These are phyloP conservation scores for Catharus fuscescens DNA, from an alignment of 2,113 vertebrate species.

Conservation along the genomic window DNA sequence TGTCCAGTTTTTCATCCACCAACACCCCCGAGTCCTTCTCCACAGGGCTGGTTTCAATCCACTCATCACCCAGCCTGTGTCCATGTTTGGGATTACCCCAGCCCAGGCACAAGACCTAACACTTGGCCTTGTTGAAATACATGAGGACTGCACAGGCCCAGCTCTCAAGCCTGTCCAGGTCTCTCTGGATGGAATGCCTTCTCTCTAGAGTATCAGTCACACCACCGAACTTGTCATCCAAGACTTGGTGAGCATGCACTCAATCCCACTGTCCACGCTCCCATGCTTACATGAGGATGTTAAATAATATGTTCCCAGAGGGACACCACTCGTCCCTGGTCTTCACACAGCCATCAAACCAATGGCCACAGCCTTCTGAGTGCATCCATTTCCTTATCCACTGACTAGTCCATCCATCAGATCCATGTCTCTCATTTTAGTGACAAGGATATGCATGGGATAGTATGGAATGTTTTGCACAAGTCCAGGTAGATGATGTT, in stretches of 20 bases:
- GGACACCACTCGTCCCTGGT: neutral
- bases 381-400: neutral
- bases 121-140: neutral
- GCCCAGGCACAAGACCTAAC: neutral
- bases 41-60: neutral
- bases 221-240: neutral
- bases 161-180: neutral
- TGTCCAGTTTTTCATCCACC: neutral
- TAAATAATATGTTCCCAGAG: neutral
- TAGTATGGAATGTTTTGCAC: neutral
- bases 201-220: neutral
- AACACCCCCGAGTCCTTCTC: neutral
- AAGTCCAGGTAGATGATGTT: neutral
- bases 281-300: neutral
- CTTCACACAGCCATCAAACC: neutral
- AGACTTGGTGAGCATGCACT: neutral
- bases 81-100: neutral
- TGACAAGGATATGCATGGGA: neutral
- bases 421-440: neutral
- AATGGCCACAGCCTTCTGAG: neutral
- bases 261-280: neutral
- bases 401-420: accelerated
- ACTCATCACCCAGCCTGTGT: neutral
- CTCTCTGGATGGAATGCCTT: neutral
- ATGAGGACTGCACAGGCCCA: neutral